A percentile compares a stretch with the other conserved stretches of the same genome.
Conservation (phyloP, 2,113 vertebrate species). For the Lucifuga dentata region DNA sequence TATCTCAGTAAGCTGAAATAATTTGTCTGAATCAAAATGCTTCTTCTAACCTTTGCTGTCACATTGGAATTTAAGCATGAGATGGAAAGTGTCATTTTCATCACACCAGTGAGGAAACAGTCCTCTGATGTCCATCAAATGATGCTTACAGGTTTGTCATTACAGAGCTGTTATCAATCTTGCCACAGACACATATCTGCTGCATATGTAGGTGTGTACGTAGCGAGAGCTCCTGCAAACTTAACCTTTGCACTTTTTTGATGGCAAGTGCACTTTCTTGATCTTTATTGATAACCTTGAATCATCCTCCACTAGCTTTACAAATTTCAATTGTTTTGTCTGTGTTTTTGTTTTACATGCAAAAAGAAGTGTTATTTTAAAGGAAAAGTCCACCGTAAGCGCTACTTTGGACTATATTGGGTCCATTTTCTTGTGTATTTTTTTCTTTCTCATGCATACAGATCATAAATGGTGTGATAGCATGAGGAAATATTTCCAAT, state of each 20-base stretch:
- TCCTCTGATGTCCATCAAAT: slow-evolving; percentile 57
- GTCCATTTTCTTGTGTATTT: too few relatives aligned
- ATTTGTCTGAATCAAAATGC: neutral
- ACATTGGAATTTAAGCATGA: slow-evolving; percentile 4
- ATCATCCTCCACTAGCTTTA: slow-evolving; percentile 56
- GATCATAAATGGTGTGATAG: too few relatives aligned
- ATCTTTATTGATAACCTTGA: slow-evolving; percentile 68
- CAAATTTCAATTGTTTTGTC: slow-evolving; percentile 4
- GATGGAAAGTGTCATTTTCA: slow-evolving; percentile 26
- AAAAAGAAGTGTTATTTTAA: too few relatives aligned
- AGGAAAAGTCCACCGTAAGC: neutral
- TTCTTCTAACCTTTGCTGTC: slow-evolving; percentile 17
- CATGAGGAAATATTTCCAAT: too few relatives aligned
- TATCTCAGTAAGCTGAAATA: slow-evolving; percentile 24
- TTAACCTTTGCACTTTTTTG: slow-evolving; percentile 65
- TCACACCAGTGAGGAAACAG: slow-evolving; percentile 1
- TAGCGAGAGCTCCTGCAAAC: slow-evolving; percentile 51
- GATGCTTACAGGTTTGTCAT: slow-evolving; percentile 51
- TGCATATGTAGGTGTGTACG: slow-evolving; percentile 51
- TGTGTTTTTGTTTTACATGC: slow-evolving; percentile 8
- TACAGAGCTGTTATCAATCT: slow-evolving; percentile 44
- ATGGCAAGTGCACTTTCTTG: slow-evolving; percentile 70
- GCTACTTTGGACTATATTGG: too few relatives aligned
- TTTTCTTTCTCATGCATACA: too few relatives aligned
- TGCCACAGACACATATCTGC: slow-evolving; percentile 18